A percentile compares a stretch with the other conserved stretches of the same genome.
Evolutionary conservation across 2,113 vertebrate species (phyloP).

Genomic region (Regulus satrapa): DNA sequence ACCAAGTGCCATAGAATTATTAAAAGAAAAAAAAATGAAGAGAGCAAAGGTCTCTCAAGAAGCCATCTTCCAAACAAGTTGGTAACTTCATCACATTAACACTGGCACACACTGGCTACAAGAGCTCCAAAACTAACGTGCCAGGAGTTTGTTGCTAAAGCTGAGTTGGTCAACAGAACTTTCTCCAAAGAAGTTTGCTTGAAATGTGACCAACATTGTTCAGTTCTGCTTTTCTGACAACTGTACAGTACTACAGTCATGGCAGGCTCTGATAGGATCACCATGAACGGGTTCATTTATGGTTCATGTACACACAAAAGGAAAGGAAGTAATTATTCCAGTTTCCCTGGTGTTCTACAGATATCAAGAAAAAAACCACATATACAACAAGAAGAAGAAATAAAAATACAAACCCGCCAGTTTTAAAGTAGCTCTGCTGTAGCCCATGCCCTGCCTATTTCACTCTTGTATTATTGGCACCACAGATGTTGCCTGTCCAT

Average conservation of each 20-base stretch:
- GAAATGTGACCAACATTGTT: neutral
- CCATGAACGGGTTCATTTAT: neutral
- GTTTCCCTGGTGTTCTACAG: neutral
- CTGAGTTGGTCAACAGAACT: neutral
- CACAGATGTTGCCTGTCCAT: neutral
- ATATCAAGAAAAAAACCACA: neutral
- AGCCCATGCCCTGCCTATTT: neutral
- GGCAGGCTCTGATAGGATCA: neutral
- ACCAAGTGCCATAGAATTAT: neutral
- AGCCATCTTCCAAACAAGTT: neutral
- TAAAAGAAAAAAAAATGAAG: neutral
- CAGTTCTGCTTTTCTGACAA: neutral
- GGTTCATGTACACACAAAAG: neutral
- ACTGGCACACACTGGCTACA: neutral
- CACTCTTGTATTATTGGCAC: neutral
- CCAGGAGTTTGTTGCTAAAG: neutral
- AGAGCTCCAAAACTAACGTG: neutral
- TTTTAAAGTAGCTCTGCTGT: neutral
- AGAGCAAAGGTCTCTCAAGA: neutral
- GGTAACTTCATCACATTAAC: neutral
- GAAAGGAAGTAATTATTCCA: neutral
- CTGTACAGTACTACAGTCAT: neutral
- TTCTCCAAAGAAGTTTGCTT: neutral
- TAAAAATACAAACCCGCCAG: rapidly evolving
- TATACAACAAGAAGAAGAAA: neutral